phyloP scores from a whole-genome alignment of 2,797 vertebrate genomes.

The Bothrops alternatus region DNA sequence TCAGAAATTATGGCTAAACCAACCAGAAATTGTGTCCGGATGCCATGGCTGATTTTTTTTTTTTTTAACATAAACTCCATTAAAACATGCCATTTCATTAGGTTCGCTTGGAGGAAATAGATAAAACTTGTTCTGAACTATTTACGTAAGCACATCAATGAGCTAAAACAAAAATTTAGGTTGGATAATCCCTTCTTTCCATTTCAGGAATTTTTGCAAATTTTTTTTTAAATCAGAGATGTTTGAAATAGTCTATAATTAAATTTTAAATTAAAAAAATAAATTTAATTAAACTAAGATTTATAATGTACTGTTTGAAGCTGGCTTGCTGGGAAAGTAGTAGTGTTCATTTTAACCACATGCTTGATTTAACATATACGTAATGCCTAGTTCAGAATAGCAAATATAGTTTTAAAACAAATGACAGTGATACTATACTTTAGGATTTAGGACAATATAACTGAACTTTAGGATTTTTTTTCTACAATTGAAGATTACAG shows the following conservation, averaged over 20 bases:
- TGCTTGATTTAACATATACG: not conserved
- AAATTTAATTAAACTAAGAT: not conserved
- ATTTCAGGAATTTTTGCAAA: not conserved
- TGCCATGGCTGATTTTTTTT: not conserved
- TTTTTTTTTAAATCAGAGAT: not conserved
- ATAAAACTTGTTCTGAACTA: not conserved
- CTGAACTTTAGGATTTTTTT: constrained; percentile 35
- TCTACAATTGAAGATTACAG: not conserved
- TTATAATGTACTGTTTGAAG: not conserved
- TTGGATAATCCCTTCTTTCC: not conserved
- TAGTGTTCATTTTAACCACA: not conserved
- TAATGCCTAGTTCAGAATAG: not conserved
- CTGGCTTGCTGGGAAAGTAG: not conserved
- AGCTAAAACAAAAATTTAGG: not conserved
- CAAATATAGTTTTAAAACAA: constrained; percentile 24
- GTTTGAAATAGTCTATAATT: not conserved
- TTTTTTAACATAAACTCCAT: not conserved
- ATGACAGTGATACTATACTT: not conserved
- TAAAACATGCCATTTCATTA: not conserved
- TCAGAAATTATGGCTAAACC: not conserved
- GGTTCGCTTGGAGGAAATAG: not conserved
- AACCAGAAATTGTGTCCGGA: not conserved
- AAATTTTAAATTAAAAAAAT: not conserved
- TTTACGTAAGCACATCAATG: not conserved
- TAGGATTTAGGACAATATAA: constrained; percentile 14